Evolutionary conservation across 2,888 invertebrate species (phyloP).

Genomic region (Rutpela maculata): DNA sequence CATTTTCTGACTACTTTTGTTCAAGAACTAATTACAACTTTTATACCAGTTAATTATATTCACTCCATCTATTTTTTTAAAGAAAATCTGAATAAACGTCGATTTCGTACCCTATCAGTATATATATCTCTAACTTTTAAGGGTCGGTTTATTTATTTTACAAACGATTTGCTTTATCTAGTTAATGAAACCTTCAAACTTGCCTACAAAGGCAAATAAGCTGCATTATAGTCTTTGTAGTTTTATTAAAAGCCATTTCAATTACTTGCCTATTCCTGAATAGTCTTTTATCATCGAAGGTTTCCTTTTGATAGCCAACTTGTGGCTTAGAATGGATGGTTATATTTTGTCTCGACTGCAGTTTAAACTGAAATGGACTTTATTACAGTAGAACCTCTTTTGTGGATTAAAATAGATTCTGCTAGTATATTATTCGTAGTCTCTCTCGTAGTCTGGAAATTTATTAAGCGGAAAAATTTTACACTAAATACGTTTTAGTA

Average conservation of each 20-base stretch:
- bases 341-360: conserved; percentile 15
- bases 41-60: too few relatives aligned
- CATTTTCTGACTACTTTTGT: too few relatives aligned
- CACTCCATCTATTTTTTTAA: too few relatives aligned
- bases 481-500: too few relatives aligned
- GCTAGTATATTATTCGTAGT: too few relatives aligned
- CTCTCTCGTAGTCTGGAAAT: too few relatives aligned
- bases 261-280: conserved; percentile 26
- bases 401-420: conserved; percentile 12
- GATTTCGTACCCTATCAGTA: too few relatives aligned
- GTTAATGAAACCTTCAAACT: background rate
- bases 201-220: conserved; percentile 11
- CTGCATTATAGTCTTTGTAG: conserved; percentile 21
- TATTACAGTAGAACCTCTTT: conserved; percentile 7
- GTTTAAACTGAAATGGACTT: conserved; percentile 10
- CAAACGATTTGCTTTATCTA: background rate
- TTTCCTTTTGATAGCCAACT: conserved; percentile 33
- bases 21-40: too few relatives aligned
- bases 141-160: too few relatives aligned
- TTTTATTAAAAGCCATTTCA: conserved; percentile 31
- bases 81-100: too few relatives aligned
- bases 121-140: too few relatives aligned
- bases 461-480: too few relatives aligned
- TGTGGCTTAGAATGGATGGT: background rate
- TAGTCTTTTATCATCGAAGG: conserved; percentile 30